These are phyloP conservation scores for Mirza zaza DNA, from an alignment of 2,113 vertebrate species.

Conservation along the genomic window DNA sequence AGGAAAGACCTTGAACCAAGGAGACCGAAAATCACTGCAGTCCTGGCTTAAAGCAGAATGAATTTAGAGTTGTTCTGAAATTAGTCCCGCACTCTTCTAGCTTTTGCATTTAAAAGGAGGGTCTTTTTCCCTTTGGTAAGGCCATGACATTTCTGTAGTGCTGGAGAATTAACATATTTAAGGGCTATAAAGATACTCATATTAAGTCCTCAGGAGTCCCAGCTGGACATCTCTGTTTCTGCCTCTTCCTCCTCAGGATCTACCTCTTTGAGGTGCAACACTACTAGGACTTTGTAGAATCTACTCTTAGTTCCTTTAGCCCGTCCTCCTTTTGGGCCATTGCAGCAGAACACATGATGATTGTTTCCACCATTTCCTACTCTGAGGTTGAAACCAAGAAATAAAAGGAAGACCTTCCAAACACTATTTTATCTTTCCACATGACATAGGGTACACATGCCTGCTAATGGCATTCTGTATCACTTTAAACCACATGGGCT, in stretches of 20 bases:
- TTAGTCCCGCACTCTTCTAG: not conserved
- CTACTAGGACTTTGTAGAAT: not conserved
- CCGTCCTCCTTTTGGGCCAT: not conserved
- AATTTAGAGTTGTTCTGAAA: not conserved
- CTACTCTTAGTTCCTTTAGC: not conserved
- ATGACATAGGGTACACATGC: not conserved
- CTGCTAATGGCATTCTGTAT: not conserved
- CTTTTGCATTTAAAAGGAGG: not conserved
- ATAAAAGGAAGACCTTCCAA: not conserved
- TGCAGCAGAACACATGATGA: not conserved
- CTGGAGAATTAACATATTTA: not conserved
- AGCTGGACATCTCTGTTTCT: not conserved
- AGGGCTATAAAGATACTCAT: not conserved
- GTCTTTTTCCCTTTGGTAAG: not conserved
- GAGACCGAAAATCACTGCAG: not conserved
- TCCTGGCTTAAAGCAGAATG: not conserved
- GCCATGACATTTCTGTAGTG: no score
- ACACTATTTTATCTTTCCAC: not conserved
- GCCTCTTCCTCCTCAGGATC: not conserved
- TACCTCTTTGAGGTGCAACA: not conserved
- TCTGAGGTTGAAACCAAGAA: conserved; percentile 3
- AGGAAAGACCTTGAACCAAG: not conserved
- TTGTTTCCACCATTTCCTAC: not conserved
- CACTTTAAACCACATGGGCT: not conserved
- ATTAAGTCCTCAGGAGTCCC: not conserved